These are phyloP conservation scores for Bos javanicus DNA, from an alignment of 2,113 vertebrate species.

Conservation along the genomic window DNA sequence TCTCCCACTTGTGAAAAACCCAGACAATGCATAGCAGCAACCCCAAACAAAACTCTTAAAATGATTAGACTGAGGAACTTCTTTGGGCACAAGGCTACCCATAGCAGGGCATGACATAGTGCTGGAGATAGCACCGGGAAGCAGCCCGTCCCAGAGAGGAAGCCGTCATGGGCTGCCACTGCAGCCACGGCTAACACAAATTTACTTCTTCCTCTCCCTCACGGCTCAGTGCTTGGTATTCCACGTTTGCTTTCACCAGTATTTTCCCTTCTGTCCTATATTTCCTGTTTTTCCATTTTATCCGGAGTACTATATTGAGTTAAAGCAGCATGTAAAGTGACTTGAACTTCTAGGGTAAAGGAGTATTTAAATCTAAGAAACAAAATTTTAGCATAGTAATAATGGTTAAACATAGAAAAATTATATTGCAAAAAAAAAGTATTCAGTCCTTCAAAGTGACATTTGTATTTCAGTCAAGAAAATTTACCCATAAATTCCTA, in stretches of 20 bases:
- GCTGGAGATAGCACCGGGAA: background rate
- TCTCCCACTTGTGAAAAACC: background rate
- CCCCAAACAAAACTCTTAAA: background rate
- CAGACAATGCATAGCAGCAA: background rate
- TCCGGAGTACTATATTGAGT: background rate
- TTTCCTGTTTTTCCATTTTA: background rate
- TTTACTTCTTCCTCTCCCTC: background rate
- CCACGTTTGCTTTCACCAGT: background rate
- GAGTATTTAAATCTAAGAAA: background rate
- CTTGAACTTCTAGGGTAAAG: background rate
- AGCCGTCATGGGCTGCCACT: background rate
- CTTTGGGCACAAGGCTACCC: background rate
- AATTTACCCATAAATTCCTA: background rate
- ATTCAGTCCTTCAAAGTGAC: background rate
- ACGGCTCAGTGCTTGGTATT: background rate
- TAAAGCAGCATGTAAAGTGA: background rate
- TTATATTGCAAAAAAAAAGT: background rate
- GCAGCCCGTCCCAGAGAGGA: background rate
- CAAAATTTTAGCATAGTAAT: background rate
- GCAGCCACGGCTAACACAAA: background rate
- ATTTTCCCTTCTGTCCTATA: background rate
- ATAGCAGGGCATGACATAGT: background rate
- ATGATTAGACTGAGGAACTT: background rate
- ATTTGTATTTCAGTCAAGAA: background rate
- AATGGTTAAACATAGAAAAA: background rate